Percentiles rank a stretch among this genome's conserved stretches.
Evolutionary conservation across 2,888 invertebrate species (phyloP).

Genomic region (Acrobasis consociella): DNA sequence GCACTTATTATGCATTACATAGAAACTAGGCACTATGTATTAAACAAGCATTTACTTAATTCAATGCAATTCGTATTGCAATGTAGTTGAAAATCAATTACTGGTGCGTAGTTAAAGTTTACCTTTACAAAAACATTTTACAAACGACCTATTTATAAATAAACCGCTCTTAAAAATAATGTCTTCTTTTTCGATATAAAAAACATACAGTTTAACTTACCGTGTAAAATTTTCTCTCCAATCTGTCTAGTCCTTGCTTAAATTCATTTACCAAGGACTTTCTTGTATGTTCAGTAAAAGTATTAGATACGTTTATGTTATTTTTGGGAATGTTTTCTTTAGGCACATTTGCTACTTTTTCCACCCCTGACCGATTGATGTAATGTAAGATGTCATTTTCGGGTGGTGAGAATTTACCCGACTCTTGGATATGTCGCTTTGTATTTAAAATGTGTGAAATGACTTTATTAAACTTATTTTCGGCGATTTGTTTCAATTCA

Average conservation of each 20-base stretch:
- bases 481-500: not conserved
- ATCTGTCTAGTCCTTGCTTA: conserved; percentile 39
- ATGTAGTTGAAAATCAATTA: too few species aligned
- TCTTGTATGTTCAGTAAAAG: not conserved
- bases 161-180: too few species aligned
- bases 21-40: too few species aligned
- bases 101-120: too few species aligned
- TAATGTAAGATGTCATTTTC: not conserved
- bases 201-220: conserved; percentile 40
- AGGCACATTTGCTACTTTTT: not conserved
- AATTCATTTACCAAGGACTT: conserved; percentile 24
- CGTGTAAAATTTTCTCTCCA: conserved; percentile 50
- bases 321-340: not conserved
- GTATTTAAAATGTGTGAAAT: not conserved
- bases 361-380: not conserved
- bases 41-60: too few species aligned
- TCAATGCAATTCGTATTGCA: too few species aligned
- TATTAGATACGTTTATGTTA: not conserved
- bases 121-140: too few species aligned
- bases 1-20: too few species aligned
- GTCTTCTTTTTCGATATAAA: too few species aligned
- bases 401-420: not conserved
- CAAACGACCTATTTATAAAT: too few species aligned
- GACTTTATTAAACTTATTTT: not conserved
- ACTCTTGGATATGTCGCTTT: not conserved